A percentile compares a stretch with the other conserved stretches of the same genome.
phyloP scores from a whole-genome alignment of 2,797 vertebrate genomes.

The Basileuterus tristriatus region DNA sequence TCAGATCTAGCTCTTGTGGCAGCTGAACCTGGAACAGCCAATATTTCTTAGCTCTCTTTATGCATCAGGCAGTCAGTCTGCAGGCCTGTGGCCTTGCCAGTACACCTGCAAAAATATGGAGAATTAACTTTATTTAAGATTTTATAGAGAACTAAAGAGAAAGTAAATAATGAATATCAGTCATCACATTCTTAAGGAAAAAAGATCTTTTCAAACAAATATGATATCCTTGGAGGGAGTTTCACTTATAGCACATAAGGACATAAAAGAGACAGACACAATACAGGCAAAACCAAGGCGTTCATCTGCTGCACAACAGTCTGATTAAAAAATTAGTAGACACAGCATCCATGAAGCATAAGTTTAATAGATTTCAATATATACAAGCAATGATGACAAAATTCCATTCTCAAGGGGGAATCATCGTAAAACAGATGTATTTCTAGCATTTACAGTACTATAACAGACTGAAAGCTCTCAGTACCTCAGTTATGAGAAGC shows the following conservation, averaged over 20 bases:
- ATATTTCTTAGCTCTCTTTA: background rate
- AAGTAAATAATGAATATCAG: background rate
- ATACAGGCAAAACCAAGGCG: background rate
- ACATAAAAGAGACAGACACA: background rate
- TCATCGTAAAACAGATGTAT: background rate
- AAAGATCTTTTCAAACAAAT: background rate
- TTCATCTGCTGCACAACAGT: background rate
- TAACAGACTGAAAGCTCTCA: background rate
- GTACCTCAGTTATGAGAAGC: background rate
- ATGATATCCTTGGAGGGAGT: background rate
- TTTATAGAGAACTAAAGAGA: background rate
- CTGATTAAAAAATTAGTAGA: background rate
- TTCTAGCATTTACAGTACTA: background rate
- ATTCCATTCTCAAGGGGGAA: background rate
- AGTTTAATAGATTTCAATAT: background rate
- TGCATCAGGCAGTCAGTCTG: background rate
- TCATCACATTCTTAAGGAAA: background rate
- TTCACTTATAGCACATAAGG: background rate
- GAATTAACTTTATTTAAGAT: background rate
- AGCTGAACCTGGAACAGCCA: background rate
- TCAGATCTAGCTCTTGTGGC: background rate
- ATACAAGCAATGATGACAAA: background rate
- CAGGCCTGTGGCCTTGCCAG: background rate
- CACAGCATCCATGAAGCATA: background rate
- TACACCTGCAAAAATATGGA: background rate